Percentiles rank a stretch among this genome's conserved stretches.
Evolutionary conservation across 2,797 vertebrate species (phyloP).

Genomic region (Ambastaia sidthimunki): DNA sequence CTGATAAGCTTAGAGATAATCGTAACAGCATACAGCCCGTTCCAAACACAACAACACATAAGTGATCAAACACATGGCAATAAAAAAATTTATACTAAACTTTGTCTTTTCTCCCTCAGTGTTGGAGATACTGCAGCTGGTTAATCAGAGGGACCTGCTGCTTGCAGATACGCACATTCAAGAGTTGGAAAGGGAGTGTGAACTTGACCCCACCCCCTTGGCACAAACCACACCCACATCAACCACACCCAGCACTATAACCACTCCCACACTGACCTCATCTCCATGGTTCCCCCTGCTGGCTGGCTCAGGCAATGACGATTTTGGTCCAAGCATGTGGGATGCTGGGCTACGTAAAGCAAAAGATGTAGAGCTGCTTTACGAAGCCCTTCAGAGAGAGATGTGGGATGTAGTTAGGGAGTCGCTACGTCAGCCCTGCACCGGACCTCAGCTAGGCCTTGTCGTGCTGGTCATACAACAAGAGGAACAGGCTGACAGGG

Average conservation of each 20-base stretch:
- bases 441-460: slow-evolving; percentile 80
- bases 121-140: slow-evolving; percentile 88
- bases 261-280: slow-evolving; percentile 40
- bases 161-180: slow-evolving; percentile 89
- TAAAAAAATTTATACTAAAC: slow-evolving; percentile 4
- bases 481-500: slow-evolving; percentile 84
- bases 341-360: slow-evolving; percentile 81
- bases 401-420: slow-evolving; percentile 90
- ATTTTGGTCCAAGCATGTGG: slow-evolving; percentile 69
- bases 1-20: slow-evolving; percentile 55
- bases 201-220: slow-evolving; percentile 67
- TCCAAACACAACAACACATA: slow-evolving; percentile 36
- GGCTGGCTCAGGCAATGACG: slow-evolving; percentile 49
- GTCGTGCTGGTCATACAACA: slow-evolving; percentile 89
- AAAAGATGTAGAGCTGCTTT: slow-evolving; percentile 89
- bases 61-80: slow-evolving; percentile 46
- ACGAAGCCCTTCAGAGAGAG: slow-evolving; percentile 88
- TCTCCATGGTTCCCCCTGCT: slow-evolving; percentile 68
- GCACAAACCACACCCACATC: slow-evolving; percentile 56
- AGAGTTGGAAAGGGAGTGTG: slow-evolving; percentile 88
- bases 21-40: background rate
- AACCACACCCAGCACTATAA: slow-evolving; percentile 49
- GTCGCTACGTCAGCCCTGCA: slow-evolving; percentile 81
- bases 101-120: slow-evolving; percentile 71
- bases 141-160: slow-evolving; percentile 87